Evolutionary conservation across 2,113 vertebrate species (phyloP).

Genomic region (Argyrosomus japonicus): DNA sequence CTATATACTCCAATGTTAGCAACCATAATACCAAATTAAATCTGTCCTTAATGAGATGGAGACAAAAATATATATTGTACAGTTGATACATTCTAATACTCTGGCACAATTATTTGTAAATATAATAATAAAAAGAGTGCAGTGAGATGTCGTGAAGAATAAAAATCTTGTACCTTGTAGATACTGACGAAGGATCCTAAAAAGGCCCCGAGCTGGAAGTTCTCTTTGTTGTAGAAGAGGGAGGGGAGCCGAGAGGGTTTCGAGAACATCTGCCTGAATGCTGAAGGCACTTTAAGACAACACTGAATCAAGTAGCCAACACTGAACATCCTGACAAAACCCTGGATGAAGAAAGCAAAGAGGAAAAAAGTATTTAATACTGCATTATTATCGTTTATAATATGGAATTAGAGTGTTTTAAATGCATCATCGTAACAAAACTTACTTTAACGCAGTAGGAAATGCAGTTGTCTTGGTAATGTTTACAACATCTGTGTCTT

Average conservation of each 20-base stretch:
- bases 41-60: neutral
- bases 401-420: neutral
- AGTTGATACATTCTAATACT: neutral
- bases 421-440: neutral
- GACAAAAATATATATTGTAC: neutral
- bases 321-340: conserved; percentile 98
- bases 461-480: conserved; percentile 98
- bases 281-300: conserved; percentile 95
- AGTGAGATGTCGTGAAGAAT: neutral
- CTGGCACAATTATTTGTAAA: neutral
- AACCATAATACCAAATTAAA: neutral
- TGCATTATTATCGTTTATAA: neutral
- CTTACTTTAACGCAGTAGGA: conserved; percentile 98
- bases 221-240: conserved; percentile 98
- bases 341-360: conserved; percentile 78
- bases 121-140: no score
- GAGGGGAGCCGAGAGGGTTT: conserved; percentile 93
- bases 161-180: conserved; percentile 90
- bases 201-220: conserved; percentile 97
- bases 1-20: neutral
- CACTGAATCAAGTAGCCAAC: conserved; percentile 98
- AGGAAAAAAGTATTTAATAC: neutral
- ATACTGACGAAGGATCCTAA: conserved; percentile 98
- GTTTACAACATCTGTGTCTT: conserved; percentile 98
- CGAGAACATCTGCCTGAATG: conserved; percentile 93